Evolutionary conservation across 30 jellyfish, hydroid and myxozoan genomes (phyloP), one percentile per base, ranked within the genome.

Genomic region (Pelagia noctiluca): DNA sequence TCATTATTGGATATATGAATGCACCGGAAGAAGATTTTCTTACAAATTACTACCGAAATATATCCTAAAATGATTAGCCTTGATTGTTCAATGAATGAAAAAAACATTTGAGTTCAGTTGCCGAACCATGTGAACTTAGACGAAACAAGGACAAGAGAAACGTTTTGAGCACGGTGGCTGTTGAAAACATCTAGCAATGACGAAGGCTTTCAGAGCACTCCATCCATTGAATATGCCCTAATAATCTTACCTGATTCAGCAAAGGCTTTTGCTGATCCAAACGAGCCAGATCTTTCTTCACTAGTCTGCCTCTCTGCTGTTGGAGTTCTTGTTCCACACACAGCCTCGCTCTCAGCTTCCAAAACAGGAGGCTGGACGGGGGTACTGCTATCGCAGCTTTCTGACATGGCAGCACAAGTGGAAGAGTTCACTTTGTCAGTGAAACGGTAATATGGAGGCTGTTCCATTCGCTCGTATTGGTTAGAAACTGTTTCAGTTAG

Each of bases 211-310:
- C 61, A 47, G 19, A 11, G 61, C n/a, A 19, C 61, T 47, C n/a
- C 61, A 47, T 11, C 61, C 16, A 47, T 11, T 60, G 24, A 10
- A 12, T 11, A 60, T 23, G 57, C 19, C 16, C 26, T 8, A 47
- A 23, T 1, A 2, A 23, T 32, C 96, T 30, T 7, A 94, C 99
- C 99, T 46, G 95, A 76, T 78, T 94, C 99, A 1, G 99, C 97
- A 76, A 94, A 94, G 0, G 96, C 94, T 79, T 88, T 94, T 2
- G 99, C 96, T 5, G 99, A 87, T 21, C 97, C 97, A 78, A 78
- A 83, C 0, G 99, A 94, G 5, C 96, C 96, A 11, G 97, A 88
- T 26, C 92, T 76, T 38, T 88, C 82, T 50, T 78, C 91, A 61
- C 76, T 75, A 5, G 52, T 76, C 49, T 52, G 90, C 47, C 82